These are phyloP conservation scores for Liparis tanakae DNA, from an alignment of 2,797 vertebrate species.

Conservation along the genomic window DNA sequence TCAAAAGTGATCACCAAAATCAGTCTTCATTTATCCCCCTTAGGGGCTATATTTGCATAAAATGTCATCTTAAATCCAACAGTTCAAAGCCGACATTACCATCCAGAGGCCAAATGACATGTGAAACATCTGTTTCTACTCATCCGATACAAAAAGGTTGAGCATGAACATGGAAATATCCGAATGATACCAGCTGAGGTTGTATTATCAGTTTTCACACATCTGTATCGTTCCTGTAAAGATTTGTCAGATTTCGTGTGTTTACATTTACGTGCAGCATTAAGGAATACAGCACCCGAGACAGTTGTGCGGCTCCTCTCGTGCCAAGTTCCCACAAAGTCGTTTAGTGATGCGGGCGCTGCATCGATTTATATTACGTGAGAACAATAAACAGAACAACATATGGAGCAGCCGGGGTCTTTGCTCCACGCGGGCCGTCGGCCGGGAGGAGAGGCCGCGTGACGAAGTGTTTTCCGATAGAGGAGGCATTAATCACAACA, in stretches of 20 bases:
- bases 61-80: not conserved
- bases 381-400: slow-evolving; percentile 70
- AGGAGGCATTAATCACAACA: slow-evolving; percentile 71
- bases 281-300: slow-evolving; percentile 15
- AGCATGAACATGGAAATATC: not conserved
- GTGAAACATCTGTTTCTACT: slow-evolving; percentile 4
- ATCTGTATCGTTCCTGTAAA: not conserved
- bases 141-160: not conserved
- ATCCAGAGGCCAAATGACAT: not conserved
- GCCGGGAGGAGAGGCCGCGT: slow-evolving; percentile 27
- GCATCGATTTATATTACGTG: slow-evolving; percentile 73
- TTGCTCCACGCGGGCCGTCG: slow-evolving; percentile 40
- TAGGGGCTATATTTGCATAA: not conserved
- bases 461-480: slow-evolving; percentile 65
- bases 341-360: slow-evolving; percentile 42
- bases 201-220: slow-evolving; percentile 11
- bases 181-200: not conserved
- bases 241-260: slow-evolving; percentile 18
- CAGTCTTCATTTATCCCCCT: not conserved
- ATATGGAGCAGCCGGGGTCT: slow-evolving; percentile 35
- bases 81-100: not conserved
- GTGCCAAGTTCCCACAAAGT: slow-evolving; percentile 54
- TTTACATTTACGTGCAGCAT: slow-evolving; percentile 25
- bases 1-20: not conserved
- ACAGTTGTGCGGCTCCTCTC: slow-evolving; percentile 32